Evolutionary conservation across 2,888 invertebrate species (phyloP).

Genomic region (Cheilosia variabilis): DNA sequence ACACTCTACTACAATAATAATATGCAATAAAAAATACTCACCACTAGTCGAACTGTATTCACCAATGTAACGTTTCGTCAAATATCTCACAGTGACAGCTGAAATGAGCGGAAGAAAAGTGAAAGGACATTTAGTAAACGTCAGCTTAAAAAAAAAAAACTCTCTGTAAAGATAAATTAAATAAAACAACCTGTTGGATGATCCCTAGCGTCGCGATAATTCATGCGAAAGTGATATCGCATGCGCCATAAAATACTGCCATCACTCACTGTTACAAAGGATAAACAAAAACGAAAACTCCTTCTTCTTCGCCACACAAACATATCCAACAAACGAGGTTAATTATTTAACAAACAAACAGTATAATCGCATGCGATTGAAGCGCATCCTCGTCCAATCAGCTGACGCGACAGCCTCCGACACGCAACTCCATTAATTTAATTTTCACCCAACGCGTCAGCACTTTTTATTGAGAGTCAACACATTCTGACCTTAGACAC

Average conservation of each 20-base stretch:
- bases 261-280: background rate
- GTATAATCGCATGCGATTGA: slow-evolving; percentile 45
- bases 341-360: slow-evolving; percentile 65
- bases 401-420: slow-evolving; percentile 56
- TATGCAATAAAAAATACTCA: slow-evolving; percentile 85
- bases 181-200: slow-evolving; percentile 25
- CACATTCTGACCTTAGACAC: slow-evolving; percentile 74
- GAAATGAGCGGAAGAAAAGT: slow-evolving; percentile 82
- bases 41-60: slow-evolving; percentile 92
- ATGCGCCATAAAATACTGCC: background rate
- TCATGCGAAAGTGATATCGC: slow-evolving; percentile 17
- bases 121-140: slow-evolving; percentile 30
- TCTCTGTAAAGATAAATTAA: slow-evolving; percentile 12
- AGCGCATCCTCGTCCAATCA: slow-evolving; percentile 52
- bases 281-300: background rate
- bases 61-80: slow-evolving; percentile 91
- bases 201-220: background rate
- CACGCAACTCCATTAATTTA: slow-evolving; percentile 71
- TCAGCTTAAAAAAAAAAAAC: background rate
- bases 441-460: slow-evolving; percentile 68
- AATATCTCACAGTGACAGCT: slow-evolving; percentile 91
- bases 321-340: slow-evolving; percentile 65
- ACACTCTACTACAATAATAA: background rate
- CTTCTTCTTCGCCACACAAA: background rate
- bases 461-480: slow-evolving; percentile 73